A percentile compares a stretch with the other conserved stretches of the same genome.
These are phyloP conservation scores for Sebastes minor DNA, from an alignment of 2,797 vertebrate genomes.

Conservation along the genomic window DNA sequence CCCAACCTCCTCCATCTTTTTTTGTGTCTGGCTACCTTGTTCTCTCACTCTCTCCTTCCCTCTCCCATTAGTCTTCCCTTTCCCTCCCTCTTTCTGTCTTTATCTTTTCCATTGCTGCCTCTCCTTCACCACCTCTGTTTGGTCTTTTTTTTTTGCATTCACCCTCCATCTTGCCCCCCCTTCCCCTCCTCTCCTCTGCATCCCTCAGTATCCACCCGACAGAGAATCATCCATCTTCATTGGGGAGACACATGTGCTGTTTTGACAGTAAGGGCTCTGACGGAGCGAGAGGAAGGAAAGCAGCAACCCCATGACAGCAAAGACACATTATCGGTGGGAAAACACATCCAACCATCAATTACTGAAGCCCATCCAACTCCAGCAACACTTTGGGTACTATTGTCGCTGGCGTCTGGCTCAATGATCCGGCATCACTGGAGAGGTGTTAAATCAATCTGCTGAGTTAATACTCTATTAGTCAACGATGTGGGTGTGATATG, in stretches of 20 bases:
- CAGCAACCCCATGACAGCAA: constrained; percentile 75
- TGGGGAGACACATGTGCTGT: constrained; percentile 79
- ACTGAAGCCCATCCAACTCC: constrained; percentile 51
- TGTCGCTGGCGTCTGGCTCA: constrained; percentile 41
- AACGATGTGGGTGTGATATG: background rate
- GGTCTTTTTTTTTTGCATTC: constrained; percentile 27
- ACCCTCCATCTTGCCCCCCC: constrained; percentile 11
- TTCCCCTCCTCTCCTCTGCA: constrained; percentile 55
- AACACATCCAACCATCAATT: constrained; percentile 75
- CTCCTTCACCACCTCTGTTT: constrained; percentile 17
- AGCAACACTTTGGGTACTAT: constrained; percentile 52
- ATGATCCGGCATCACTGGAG: constrained; percentile 29
- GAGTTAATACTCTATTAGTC: constrained; percentile 37
- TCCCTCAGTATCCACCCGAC: constrained; percentile 60
- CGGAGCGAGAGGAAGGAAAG: constrained; percentile 79
- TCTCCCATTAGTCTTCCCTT: constrained; percentile 28
- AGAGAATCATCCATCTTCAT: constrained; percentile 85
- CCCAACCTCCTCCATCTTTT: constrained; percentile 47
- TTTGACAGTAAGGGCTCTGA: constrained; percentile 83
- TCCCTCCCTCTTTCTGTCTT: constrained; percentile 2
- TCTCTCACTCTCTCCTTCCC: constrained; percentile 15
- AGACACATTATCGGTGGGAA: constrained; percentile 79
- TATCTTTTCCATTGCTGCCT: constrained; percentile 19
- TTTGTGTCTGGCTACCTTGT: constrained; percentile 1
- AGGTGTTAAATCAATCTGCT: constrained; percentile 50